Percentiles rank a stretch among this genome's conserved stretches.
These are phyloP conservation scores for Amphipyra berbera DNA, from an alignment of 2,888 invertebrate genomes.

Conservation along the genomic window DNA sequence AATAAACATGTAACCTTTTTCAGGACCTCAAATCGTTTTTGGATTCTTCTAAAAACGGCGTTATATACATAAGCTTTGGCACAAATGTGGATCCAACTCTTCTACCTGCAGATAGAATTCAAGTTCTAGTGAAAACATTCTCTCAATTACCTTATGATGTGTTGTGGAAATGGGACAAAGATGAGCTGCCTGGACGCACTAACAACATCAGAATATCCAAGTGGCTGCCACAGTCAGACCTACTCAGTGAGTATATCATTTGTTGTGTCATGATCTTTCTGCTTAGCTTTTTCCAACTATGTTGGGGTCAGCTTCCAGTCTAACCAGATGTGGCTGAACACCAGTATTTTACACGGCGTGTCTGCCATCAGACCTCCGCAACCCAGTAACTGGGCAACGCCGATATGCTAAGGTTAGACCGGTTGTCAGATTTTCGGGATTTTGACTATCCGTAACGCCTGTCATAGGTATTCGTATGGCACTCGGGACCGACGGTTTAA, in stretches of 20 bases:
- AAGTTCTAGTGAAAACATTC: conserved; percentile 68
- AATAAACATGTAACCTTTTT: conserved; percentile 21
- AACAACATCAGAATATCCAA: conserved; percentile 72
- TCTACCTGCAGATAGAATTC: conserved; percentile 63
- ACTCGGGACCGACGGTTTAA: too few relatives aligned
- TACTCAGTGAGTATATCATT: conserved; percentile 67
- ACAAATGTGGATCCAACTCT: conserved; percentile 69
- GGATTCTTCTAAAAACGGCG: conserved; percentile 70
- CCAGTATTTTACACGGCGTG: too few relatives aligned
- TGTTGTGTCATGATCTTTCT: too few relatives aligned
- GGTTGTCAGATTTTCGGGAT: too few relatives aligned
- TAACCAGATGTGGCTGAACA: too few relatives aligned
- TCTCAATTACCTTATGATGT: conserved; percentile 72
- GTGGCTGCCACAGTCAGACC: conserved; percentile 75
- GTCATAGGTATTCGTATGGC: too few relatives aligned
- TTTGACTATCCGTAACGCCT: too few relatives aligned
- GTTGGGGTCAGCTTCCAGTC: too few relatives aligned
- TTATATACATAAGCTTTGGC: conserved; percentile 75
- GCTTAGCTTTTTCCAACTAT: too few relatives aligned
- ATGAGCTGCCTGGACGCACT: conserved; percentile 64
- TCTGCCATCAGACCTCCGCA: too few relatives aligned
- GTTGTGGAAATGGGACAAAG: conserved; percentile 75
- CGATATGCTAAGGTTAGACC: too few relatives aligned
- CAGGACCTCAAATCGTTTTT: conserved; percentile 71
- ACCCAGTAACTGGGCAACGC: too few relatives aligned